These are phyloP conservation scores for Campoletis sonorensis DNA, from an alignment of 1,140 invertebrate genomes.

Conservation along the genomic window DNA sequence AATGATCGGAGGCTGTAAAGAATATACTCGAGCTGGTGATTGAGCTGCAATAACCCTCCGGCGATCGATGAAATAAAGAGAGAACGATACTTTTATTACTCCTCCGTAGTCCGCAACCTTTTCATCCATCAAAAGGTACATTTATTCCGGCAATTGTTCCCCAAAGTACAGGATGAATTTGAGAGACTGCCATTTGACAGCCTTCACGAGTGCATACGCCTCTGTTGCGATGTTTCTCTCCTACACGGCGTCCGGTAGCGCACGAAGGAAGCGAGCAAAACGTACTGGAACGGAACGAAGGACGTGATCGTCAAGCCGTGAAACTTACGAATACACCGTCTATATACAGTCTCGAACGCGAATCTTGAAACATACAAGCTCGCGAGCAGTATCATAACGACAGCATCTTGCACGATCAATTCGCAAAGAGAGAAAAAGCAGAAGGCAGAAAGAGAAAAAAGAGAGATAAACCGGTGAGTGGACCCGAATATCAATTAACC, in stretches of 20 bases:
- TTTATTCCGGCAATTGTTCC: background rate
- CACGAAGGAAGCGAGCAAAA: conserved; percentile 20
- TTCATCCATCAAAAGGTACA: background rate
- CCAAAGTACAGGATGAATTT: background rate
- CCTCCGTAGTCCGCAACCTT: no score
- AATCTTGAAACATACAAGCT: background rate
- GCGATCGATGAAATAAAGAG: background rate
- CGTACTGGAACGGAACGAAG: conserved; percentile 59
- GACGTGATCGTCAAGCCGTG: conserved; percentile 61
- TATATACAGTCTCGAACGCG: no score
- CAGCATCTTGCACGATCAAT: conserved; percentile 10
- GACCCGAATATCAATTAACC: conserved; percentile 25
- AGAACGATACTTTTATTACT: no score
- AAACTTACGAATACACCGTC: conserved; percentile 44
- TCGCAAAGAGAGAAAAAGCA: background rate
- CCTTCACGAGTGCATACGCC: background rate
- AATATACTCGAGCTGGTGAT: conserved; percentile 1
- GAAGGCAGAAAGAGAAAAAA: conserved; percentile 15
- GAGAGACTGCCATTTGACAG: background rate
- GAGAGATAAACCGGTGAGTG: conserved; percentile 30
- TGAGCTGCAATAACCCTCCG: background rate
- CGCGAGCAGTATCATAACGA: background rate
- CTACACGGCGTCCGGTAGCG: background rate
- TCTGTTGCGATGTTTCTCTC: background rate
- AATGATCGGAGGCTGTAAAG: background rate